Conservation (phyloP, 2,113 vertebrate species). For the Climacteris rufus region DNA sequence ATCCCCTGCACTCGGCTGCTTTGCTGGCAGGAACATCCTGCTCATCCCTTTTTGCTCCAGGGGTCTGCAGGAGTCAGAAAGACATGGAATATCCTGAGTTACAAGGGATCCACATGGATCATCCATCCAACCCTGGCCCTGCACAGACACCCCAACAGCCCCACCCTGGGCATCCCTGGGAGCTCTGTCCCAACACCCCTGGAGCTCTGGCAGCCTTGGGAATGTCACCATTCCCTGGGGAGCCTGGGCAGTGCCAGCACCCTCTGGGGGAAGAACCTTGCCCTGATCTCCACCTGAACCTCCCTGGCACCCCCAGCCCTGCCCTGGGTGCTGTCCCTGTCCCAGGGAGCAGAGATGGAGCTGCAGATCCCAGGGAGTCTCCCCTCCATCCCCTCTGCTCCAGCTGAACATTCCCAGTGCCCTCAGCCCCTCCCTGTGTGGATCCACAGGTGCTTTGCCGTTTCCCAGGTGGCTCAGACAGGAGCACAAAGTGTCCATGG, state of each 20-base stretch:
- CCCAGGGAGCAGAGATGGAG: not conserved
- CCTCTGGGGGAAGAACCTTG: not conserved
- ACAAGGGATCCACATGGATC: not conserved
- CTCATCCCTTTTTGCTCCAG: fast-evolving
- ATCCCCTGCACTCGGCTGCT: not conserved
- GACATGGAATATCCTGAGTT: not conserved
- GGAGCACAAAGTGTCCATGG: fast-evolving
- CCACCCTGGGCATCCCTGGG: not conserved
- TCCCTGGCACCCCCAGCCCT: not conserved
- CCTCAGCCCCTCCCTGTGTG: fast-evolving
- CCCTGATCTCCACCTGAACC: fast-evolving
- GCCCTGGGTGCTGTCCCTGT: not conserved
- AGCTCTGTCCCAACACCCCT: fast-evolving
- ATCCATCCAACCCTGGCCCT: not conserved
- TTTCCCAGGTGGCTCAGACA: not conserved
- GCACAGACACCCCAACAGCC: not conserved
- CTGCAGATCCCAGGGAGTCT: not conserved
- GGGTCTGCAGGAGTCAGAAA: not conserved
- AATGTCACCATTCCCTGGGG: not conserved
- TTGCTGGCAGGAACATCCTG: not conserved
- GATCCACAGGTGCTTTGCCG: not conserved
- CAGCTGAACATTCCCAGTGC: not conserved
- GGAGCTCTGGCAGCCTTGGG: not conserved
- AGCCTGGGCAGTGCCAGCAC: not conserved
- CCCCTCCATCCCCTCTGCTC: not conserved